Conservation (phyloP, 2,888 invertebrate genomes). For the Erpobdella octoculata region DNA sequence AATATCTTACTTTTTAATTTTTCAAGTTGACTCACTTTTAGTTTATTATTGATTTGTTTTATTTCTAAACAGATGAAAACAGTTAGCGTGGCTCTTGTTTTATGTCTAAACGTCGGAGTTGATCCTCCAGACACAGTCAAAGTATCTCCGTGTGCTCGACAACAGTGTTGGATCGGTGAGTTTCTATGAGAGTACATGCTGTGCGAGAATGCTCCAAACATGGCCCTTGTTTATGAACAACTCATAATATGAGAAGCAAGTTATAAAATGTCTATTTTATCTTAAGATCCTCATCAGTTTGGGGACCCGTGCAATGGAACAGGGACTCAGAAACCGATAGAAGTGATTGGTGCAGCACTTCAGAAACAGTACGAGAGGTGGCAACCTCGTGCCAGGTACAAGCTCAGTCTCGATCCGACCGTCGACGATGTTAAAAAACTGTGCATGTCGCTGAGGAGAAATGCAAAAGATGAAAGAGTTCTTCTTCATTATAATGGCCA, state of each 20-base stretch:
- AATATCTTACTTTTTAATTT: neutral
- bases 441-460: conserved; percentile 82
- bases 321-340: conserved; percentile 70
- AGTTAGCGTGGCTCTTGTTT: conserved; percentile 90
- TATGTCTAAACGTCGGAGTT: conserved; percentile 97
- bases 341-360: conserved; percentile 78
- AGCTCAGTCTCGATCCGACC: conserved; percentile 91
- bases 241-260: no score
- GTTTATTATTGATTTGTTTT: neutral
- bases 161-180: conserved; percentile 93
- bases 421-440: conserved; percentile 95
- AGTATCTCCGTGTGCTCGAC: conserved; percentile 86
- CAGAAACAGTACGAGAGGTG: conserved; percentile 95
- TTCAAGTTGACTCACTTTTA: neutral
- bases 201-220: neutral
- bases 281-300: conserved; percentile 59
- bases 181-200: neutral
- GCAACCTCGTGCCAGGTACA: conserved; percentile 91
- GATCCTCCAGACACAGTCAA: conserved; percentile 97
- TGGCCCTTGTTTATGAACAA: neutral
- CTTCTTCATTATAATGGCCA: conserved; percentile 99
- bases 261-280: no score
- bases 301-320: conserved; percentile 11
- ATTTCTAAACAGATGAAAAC: conserved; percentile 76
- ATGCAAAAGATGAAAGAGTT: conserved; percentile 95